Conservation (phyloP, 2,113 vertebrate species). For the Syrrhaptes paradoxus region DNA sequence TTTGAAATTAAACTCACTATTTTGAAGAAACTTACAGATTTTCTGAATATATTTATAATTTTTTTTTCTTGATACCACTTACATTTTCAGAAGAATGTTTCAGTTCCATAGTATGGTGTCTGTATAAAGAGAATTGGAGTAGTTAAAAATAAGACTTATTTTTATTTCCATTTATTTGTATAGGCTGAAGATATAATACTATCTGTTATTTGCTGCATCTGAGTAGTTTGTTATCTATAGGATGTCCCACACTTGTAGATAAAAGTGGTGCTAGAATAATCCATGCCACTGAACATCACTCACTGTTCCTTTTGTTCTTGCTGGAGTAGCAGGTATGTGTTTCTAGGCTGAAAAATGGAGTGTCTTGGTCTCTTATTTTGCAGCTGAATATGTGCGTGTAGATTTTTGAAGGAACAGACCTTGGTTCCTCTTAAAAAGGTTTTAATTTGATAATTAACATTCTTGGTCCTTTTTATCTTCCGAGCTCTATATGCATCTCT, state of each 20-base stretch:
- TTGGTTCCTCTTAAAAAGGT: background rate
- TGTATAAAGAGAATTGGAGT: background rate
- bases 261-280: background rate
- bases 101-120: background rate
- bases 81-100: background rate
- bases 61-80: background rate
- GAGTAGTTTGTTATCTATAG: background rate
- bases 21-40: background rate
- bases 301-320: background rate
- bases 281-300: background rate
- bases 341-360: background rate
- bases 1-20: background rate
- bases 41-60: background rate
- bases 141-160: background rate
- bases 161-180: background rate
- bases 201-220: background rate
- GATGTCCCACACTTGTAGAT: background rate
- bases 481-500: background rate
- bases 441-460: background rate
- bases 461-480: background rate
- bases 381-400: background rate
- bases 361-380: background rate
- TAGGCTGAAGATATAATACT: background rate
- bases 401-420: background rate
- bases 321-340: background rate